phyloP scores from a whole-genome alignment of 2,797 vertebrate species.

The Florisuga fusca region DNA sequence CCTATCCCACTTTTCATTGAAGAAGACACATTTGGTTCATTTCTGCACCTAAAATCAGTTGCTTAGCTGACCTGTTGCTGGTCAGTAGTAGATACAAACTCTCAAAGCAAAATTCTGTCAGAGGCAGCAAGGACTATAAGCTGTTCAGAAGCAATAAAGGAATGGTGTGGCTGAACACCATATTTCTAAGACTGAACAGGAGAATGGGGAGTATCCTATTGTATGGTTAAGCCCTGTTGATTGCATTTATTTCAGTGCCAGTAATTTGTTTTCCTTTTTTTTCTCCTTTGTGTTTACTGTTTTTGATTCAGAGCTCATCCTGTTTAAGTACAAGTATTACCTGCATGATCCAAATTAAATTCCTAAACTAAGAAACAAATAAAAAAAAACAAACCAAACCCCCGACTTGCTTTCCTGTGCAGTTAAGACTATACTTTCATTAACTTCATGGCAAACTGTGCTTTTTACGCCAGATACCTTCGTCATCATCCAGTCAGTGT shows the following conservation, averaged over 20 bases:
- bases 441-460: not conserved
- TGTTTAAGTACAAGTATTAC: not conserved
- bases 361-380: not conserved
- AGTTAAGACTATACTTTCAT: not conserved
- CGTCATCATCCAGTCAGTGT: not conserved
- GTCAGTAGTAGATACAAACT: not conserved
- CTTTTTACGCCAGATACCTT: not conserved
- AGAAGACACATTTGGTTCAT: fast-evolving
- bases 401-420: not conserved
- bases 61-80: not conserved
- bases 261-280: not conserved
- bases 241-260: not conserved
- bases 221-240: not conserved
- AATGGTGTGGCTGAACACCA: not conserved
- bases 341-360: not conserved
- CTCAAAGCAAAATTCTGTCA: not conserved
- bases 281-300: fast-evolving
- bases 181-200: not conserved
- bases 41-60: not conserved
- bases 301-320: not conserved
- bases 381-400: not conserved
- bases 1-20: not conserved
- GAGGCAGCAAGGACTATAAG: not conserved
- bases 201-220: not conserved
- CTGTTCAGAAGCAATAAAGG: not conserved